These are phyloP conservation scores for Caenorhabditis plicata DNA, from an alignment of 2,888 invertebrate genomes.

Conservation along the genomic window DNA sequence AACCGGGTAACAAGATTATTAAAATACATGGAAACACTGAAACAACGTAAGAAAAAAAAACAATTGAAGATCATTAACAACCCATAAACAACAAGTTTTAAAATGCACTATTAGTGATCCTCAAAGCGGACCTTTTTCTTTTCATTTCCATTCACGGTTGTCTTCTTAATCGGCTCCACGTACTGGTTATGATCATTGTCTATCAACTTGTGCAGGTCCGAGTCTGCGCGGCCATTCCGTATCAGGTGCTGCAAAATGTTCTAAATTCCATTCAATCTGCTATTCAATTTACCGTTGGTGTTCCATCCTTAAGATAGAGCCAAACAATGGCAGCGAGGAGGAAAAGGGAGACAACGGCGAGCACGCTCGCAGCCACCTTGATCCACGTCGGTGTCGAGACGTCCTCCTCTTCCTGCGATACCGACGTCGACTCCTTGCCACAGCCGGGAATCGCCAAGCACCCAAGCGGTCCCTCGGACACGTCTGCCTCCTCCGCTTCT, in stretches of 20 bases:
- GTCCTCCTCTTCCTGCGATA: constrained; percentile 15
- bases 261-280: no score
- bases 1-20: no score
- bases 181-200: no score
- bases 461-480: constrained; percentile 40
- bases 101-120: no score
- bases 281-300: no score
- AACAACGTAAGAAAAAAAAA: not conserved
- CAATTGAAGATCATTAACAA: not conserved
- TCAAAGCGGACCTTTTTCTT: constrained; percentile 29
- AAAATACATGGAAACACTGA: no score
- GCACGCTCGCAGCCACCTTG: constrained; percentile 55
- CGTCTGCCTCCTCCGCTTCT: constrained; percentile 46
- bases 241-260: constrained; percentile 10
- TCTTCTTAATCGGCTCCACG: constrained; percentile 10
- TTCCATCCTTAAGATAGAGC: constrained; percentile 61
- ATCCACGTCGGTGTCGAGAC: constrained; percentile 50
- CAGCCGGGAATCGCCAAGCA: constrained; percentile 38
- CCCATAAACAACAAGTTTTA: not conserved
- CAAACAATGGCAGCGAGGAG: constrained; percentile 55
- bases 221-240: constrained; percentile 22
- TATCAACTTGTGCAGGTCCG: constrained; percentile 42
- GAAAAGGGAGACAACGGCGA: constrained; percentile 54
- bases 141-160: not conserved
- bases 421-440: constrained; percentile 3